Percentiles rank a stretch among this genome's conserved stretches.
Evolutionary conservation across 1,140 invertebrate genomes (phyloP).

Genomic region (Calephelis virginiensis): DNA sequence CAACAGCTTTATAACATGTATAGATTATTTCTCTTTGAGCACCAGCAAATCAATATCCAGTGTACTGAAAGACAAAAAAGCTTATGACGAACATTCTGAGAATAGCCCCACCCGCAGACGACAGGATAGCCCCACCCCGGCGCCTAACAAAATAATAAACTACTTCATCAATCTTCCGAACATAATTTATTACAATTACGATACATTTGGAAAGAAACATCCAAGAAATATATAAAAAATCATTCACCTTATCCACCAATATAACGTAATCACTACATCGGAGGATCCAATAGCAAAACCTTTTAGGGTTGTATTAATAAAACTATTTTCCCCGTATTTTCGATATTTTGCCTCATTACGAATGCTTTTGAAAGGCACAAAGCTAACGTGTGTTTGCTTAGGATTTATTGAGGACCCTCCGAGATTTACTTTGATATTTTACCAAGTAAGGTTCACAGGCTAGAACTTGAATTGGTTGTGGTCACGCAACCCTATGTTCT

Average conservation of each 20-base stretch:
- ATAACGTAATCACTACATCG: neutral
- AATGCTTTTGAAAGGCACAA: constrained; percentile 8
- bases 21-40: no score
- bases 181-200: no score
- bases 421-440: constrained; percentile 13
- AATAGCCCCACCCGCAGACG: no score
- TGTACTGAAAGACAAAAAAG: no score
- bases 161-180: no score
- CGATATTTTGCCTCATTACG: constrained; percentile 6
- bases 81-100: no score
- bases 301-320: constrained; percentile 3
- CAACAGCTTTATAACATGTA: no score
- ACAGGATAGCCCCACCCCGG: no score
- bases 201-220: no score
- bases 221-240: no score
- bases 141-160: no score
- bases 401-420: constrained; percentile 15
- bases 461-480: neutral
- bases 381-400: constrained; percentile 16
- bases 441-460: neutral
- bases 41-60: no score
- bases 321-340: constrained; percentile 11
- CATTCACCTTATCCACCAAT: neutral
- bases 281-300: neutral
- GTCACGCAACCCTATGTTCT: neutral